These are phyloP conservation scores for Drosophila pseudotakahashii DNA, from an alignment of 2,888 invertebrate species.

Conservation along the genomic window DNA sequence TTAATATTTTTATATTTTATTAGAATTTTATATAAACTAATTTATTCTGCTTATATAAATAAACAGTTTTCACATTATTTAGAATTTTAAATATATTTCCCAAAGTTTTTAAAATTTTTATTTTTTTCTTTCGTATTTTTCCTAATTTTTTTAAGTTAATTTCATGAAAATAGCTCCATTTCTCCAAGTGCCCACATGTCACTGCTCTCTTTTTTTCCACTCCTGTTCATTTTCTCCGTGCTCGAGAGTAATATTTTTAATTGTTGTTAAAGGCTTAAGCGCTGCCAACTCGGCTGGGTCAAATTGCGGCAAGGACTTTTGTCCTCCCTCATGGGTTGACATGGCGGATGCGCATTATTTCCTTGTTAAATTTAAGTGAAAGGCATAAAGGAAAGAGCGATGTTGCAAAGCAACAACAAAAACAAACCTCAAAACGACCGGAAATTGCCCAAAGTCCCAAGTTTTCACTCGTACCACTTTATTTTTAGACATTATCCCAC, in stretches of 20 bases:
- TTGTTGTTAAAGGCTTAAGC: constrained; percentile 77
- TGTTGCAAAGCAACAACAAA: background rate
- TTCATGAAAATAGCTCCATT: background rate
- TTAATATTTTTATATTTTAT: no score
- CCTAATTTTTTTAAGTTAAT: background rate
- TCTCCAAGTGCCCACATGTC: constrained; percentile 15
- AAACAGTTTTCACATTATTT: no score
- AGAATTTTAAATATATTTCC: no score
- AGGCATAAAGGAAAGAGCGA: constrained; percentile 1
- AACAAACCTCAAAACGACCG: constrained; percentile 22
- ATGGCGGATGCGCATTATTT: constrained; percentile 42
- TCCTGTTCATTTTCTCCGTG: constrained; percentile 39
- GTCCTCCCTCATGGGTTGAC: constrained; percentile 4
- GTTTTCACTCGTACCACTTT: background rate
- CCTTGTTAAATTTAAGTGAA: constrained; percentile 34
- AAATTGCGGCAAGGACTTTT: constrained; percentile 27
- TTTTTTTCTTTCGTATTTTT: no score
- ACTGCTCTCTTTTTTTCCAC: constrained; percentile 12
- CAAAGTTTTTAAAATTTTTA: no score
- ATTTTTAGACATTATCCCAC: constrained; percentile 37
- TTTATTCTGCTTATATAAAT: no score
- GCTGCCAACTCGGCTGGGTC: constrained; percentile 29
- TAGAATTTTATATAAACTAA: no score
- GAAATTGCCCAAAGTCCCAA: constrained; percentile 34
- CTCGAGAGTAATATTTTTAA: constrained; percentile 70